phyloP scores from a whole-genome alignment of 2,113 vertebrate genomes.

The Corythornis vintsioides region DNA sequence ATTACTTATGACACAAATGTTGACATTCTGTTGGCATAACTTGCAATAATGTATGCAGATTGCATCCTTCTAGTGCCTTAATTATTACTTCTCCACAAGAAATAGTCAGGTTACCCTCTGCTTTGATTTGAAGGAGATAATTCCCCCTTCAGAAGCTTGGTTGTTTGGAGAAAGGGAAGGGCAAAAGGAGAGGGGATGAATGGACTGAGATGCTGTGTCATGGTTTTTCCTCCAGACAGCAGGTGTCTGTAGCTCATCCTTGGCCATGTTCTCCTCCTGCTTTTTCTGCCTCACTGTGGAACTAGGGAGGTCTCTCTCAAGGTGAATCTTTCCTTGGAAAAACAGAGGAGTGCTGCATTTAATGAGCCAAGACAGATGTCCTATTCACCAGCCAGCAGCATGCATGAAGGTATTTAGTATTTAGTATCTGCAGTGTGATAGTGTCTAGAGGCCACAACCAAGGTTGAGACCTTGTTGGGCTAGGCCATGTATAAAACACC shows the following conservation, averaged over 20 bases:
- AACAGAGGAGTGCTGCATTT: slow-evolving; percentile 41
- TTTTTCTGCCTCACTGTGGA: not conserved
- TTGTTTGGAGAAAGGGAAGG: slow-evolving; percentile 33
- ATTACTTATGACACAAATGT: slow-evolving; percentile 81
- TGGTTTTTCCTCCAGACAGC: not conserved
- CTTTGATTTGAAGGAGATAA: slow-evolving; percentile 74
- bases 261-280: not conserved
- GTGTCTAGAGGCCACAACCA: slow-evolving; percentile 18
- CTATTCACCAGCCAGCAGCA: not conserved
- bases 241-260: not conserved
- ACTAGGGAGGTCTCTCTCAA: slow-evolving; percentile 38
- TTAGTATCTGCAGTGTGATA: not conserved
- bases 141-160: slow-evolving; percentile 17
- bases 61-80: slow-evolving; percentile 78
- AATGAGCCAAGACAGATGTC: slow-evolving; percentile 62
- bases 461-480: slow-evolving; percentile 38
- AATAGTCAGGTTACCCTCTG: slow-evolving; percentile 78
- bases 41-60: slow-evolving; percentile 84
- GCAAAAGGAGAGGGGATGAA: not conserved
- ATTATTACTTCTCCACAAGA: slow-evolving; percentile 79
- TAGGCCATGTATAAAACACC: slow-evolving; percentile 51
- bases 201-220: accelerated
- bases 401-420: slow-evolving; percentile 26
- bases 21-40: slow-evolving; percentile 85
- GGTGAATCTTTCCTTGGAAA: slow-evolving; percentile 49